A percentile compares a stretch with the other conserved stretches of the same genome.
These are phyloP conservation scores for Caenorhabditis sp. DNA, from an alignment of 2,888 invertebrate genomes.

Conservation along the genomic window DNA sequence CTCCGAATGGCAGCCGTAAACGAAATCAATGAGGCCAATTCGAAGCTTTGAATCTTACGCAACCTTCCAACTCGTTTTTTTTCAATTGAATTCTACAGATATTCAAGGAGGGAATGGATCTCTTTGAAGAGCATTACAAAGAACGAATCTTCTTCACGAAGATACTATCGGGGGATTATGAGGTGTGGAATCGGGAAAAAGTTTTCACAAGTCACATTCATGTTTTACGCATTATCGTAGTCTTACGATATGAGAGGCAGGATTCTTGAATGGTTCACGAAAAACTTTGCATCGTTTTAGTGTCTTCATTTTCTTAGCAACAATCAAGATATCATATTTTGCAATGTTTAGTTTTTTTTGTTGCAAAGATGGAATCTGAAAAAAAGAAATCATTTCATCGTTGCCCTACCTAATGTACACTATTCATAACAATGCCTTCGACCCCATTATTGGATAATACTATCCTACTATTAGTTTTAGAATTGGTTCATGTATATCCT, in stretches of 20 bases:
- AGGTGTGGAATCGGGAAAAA: constrained; percentile 1
- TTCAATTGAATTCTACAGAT: constrained; percentile 7
- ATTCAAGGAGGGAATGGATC: not conserved
- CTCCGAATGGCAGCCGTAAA: constrained; percentile 18
- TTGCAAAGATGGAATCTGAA: too few relatives aligned
- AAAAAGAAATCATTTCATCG: too few relatives aligned
- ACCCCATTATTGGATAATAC: not conserved
- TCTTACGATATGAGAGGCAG: not conserved
- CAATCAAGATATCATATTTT: too few relatives aligned
- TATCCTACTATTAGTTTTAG: not conserved
- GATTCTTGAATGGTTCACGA: not conserved
- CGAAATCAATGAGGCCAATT: constrained; percentile 4
- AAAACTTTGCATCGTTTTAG: too few relatives aligned
- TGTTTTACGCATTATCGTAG: constrained; percentile 3
- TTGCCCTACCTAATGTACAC: too few relatives aligned
- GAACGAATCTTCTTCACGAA: constrained; percentile 2
- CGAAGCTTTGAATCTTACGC: constrained; percentile 41
- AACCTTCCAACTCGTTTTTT: constrained; percentile 52
- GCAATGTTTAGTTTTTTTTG: too few relatives aligned
- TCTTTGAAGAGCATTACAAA: not conserved
- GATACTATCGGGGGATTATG: not conserved
- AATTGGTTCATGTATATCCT: not conserved
- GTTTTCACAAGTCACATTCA: not conserved
- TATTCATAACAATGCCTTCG: not conserved
- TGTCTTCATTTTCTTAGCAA: too few relatives aligned